Base-by-base conservation (phyloP, 2,113 vertebrate genomes). In the Rhipidura dahli region DNA sequence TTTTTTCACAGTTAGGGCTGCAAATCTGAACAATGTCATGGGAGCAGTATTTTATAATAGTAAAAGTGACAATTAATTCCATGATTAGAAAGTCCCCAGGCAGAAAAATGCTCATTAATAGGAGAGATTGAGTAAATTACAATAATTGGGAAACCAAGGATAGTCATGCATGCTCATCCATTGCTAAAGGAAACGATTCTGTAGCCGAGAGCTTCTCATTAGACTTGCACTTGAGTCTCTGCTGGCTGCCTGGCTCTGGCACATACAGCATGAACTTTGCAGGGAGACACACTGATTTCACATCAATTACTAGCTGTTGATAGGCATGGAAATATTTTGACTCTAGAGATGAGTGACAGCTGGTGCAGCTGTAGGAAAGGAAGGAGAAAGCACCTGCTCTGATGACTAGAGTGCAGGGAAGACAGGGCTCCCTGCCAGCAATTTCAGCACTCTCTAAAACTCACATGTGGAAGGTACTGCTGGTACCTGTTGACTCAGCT, bases 261-360 rank as follows among this genome's bases (percentile, higher is more conserved):
- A 87, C 23, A 30, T 3, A 30, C 13, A 85, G 54, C 61, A 33
- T 28, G 71, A 92, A 80, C 88, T 93, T 83, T 50, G 59, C 59
- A 42, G 81, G 56, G 35, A 66, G 63, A 24, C 69, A 85, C 57
- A 51, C 66, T 83, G 54, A 83, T 94, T 89, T 88, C 60, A 59
- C 68, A 70, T 93, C 83, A 80, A 47, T 95, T 95, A 83, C 63
- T 45, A 35, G 42, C 64, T 81, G n/a, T 39, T 75, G 89, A 77
- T 90, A 66, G 68, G 80, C 76, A 81, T n/a, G 68, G 86, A 88
- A 95, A 81, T 93, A 73, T 90, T 94, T 94, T 92, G 42, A 69
- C 71, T 93, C 63, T 37, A 35, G 92, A 92, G 88, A 77, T 2
- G 5, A 73, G 51, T 73, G 83, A 28, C 83, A 93, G 86, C 83